Evolutionary conservation across 64 coral and sea anemone genomes (phyloP), one percentile per base, ranked within the genome.

Genomic region (Trachythela sp.): DNA sequence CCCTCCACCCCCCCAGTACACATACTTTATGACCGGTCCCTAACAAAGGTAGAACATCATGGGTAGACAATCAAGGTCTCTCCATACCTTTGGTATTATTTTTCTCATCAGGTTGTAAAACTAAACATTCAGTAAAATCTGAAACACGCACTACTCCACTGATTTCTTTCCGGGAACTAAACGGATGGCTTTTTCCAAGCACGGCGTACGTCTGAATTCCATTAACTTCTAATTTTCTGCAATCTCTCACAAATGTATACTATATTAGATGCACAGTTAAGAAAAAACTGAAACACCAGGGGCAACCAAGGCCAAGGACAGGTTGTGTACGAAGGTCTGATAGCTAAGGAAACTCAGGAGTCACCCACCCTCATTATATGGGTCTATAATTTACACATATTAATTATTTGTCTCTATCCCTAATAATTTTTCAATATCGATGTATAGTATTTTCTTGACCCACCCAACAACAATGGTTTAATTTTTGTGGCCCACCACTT

Each of bases 181-280:
- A 84, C 42, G 41, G 38, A 35, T 93, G 90, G 36, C 86, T 93
- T 48, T 88, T 90, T 52, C 92, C 96, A 35, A 99, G 77, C 26
- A 93, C 92, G n/a, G 93, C 93, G n/a, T 86, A 29, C 41, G 93
- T 93, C 59, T 93, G 92, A 13, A 86, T 40, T 24, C 86, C 89
- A 87, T 97, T 91, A 10, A 97, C 84, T 59, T 94, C 95, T 76
- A 97, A 54, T 31, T 97, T 88, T 48, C 67, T 75, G 5, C 84
- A 88, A 54, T 87, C 91, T 86, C 95, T 92, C 67, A 92, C 94
- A 41, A 88, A 96, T 70, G 92, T 88, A 48, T 96, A 96, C 94
- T 96, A 85, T 89, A 35, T 80, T 33, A 68, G 54, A 80, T 49
- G 32, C 18, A 86, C 20, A 29, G 68, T 59, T 58, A 92, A 88